Evolutionary conservation across 2,113 vertebrate species (phyloP), one percentile per base, ranked within the genome.

Genomic region (Sardina pilchardus): DNA sequence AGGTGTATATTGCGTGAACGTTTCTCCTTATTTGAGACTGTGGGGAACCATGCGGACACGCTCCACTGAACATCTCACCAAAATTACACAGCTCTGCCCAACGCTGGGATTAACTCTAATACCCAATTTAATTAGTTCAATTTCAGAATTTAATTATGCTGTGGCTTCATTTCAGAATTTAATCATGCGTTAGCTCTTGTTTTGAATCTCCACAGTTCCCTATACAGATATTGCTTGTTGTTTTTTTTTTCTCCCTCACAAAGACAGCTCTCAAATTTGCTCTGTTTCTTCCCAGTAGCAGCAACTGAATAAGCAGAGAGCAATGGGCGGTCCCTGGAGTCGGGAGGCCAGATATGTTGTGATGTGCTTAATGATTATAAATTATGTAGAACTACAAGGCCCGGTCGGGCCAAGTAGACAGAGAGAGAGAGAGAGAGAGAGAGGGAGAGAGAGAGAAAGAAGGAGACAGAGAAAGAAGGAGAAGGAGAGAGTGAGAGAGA

Each of bases 321-420:
- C 24, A 84, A 17, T 50, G 45, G 45, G 34, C 34, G 4, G 34
- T 50, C 44, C 21, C 16, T n/a, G 47, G 47, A 19, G 50, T 83
- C 12, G 4, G 71, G 71, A 34, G 30, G 14, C 30, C 71, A 78
- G 71, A 78, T 59, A 82, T 80, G 59, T 78, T 83, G 50, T 9
- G 82, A 85, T 86, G 83, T 85, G 81, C 83, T 84, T 56, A 78
- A 83, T 30, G 48, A 56, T 82, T 82, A 42, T 84, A 85, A 88
- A 88, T 81, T 82, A 53, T 50, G 48, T 16, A 56, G 78, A 81
- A 71, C 12, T 48, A 14, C 71, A 45, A 63, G 34, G 36, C 50
- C 81, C 44, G 39, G 30, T 45, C 19, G 36, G 83, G 78, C 81
- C 82, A 67, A 85, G 26, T 12, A 4, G 12, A 17, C 30, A 34